phyloP scores from a whole-genome alignment of 2,113 vertebrate species.

The Antidorcas marsupialis region DNA sequence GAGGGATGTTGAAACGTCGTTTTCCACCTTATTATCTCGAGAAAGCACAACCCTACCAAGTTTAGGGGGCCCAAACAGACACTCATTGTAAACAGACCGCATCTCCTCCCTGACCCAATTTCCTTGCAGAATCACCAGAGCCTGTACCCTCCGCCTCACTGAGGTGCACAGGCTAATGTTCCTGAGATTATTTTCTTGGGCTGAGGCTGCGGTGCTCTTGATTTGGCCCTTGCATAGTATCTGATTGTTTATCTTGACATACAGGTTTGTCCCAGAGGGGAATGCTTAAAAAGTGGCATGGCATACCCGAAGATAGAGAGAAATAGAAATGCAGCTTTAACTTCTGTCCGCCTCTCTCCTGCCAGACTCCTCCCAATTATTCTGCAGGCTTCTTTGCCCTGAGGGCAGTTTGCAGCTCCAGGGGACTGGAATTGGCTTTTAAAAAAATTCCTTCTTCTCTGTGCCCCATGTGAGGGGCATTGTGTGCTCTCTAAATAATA shows the following conservation, averaged over 20 bases:
- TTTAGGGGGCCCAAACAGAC: background rate
- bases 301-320: background rate
- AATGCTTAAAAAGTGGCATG: constrained; percentile 25
- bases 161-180: background rate
- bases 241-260: constrained; percentile 59
- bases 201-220: background rate
- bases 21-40: background rate
- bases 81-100: background rate
- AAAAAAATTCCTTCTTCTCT: constrained; percentile 62
- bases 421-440: constrained; percentile 64
- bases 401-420: constrained; percentile 65
- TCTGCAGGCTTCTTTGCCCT: constrained; percentile 60
- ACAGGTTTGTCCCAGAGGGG: constrained; percentile 44
- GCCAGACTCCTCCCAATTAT: constrained; percentile 70
- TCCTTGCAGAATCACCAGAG: background rate
- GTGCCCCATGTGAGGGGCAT: constrained; percentile 60
- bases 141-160: background rate
- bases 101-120: background rate
- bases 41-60: background rate
- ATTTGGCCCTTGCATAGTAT: constrained; percentile 40
- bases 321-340: background rate
- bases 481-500: constrained; percentile 72
- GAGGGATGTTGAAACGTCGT: background rate
- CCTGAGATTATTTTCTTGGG: background rate
- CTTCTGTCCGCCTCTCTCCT: background rate